These are phyloP conservation scores for Karalla daura DNA, from an alignment of 2,797 vertebrate species.

Conservation along the genomic window DNA sequence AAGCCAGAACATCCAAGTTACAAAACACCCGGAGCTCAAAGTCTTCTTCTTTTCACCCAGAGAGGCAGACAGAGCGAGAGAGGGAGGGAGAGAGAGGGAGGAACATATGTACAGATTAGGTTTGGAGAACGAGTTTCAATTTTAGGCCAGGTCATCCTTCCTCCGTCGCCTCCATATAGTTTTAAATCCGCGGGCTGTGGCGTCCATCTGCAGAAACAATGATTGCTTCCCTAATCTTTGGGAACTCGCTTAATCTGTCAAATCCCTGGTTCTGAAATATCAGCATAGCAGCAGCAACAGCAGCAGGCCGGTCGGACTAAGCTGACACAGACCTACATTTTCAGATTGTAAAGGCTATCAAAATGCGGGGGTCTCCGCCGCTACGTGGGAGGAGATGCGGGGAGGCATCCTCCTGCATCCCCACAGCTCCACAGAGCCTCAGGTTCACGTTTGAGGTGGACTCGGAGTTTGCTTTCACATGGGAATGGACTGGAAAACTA, in stretches of 20 bases:
- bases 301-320: constrained; percentile 68
- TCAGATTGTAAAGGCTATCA: constrained; percentile 59
- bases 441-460: constrained; percentile 1
- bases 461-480: constrained; percentile 3
- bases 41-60: constrained; percentile 14
- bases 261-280: constrained; percentile 79
- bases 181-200: constrained; percentile 62
- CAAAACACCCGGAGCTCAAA: constrained; percentile 37
- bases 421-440: constrained; percentile 1
- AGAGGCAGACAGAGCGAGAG: too few species aligned
- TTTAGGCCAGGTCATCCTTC: constrained; percentile 47
- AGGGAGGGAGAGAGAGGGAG: neutral
- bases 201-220: constrained; percentile 79
- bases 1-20: constrained; percentile 41
- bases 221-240: constrained; percentile 82
- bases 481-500: neutral
- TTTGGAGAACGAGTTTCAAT: constrained; percentile 22
- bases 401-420: constrained; percentile 1
- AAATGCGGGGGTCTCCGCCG: constrained; percentile 24
- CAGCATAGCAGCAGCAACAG: constrained; percentile 39
- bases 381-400: neutral
- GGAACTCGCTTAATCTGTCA: constrained; percentile 79
- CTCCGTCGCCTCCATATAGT: constrained; percentile 35
- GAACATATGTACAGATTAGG: constrained; percentile 59
- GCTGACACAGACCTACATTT: constrained; percentile 76